Evolutionary conservation across 2,113 vertebrate species (phyloP).

Genomic region (Phalacrocorax brasilianus): DNA sequence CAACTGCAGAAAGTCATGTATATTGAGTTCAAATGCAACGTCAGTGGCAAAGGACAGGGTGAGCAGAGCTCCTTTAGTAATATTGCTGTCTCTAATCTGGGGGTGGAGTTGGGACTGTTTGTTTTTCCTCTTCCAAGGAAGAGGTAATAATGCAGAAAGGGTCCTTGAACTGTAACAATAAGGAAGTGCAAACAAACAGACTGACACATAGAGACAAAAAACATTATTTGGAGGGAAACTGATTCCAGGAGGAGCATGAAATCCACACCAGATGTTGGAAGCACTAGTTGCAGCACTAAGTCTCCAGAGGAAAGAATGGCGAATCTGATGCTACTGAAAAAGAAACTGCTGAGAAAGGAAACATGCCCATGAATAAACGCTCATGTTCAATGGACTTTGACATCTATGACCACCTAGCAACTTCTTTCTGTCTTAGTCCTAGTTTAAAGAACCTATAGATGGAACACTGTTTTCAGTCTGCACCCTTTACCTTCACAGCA

Average conservation of each 20-base stretch:
- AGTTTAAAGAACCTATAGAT: neutral
- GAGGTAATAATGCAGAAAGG: neutral
- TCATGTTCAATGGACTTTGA: neutral
- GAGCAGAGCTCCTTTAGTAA: neutral
- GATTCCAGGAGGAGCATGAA: neutral
- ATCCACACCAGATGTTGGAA: neutral
- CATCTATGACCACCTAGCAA: neutral
- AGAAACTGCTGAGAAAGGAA: neutral
- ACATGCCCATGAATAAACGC: neutral
- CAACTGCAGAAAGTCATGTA: neutral
- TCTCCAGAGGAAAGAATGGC: neutral
- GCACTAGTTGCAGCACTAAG: neutral
- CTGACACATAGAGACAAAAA: neutral
- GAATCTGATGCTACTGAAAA: neutral
- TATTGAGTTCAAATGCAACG: neutral
- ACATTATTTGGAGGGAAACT: neutral
- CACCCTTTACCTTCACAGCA: neutral
- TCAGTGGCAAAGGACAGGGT: neutral
- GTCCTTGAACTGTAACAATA: neutral
- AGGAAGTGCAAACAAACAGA: neutral
- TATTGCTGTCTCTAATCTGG: accelerated
- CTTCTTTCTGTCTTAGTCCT: neutral
- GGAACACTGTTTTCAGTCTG: neutral
- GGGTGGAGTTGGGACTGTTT: no score
- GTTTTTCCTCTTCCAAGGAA: neutral